Conservation (phyloP, 2,113 vertebrate species). For the Engraulis encrasicolus region DNA sequence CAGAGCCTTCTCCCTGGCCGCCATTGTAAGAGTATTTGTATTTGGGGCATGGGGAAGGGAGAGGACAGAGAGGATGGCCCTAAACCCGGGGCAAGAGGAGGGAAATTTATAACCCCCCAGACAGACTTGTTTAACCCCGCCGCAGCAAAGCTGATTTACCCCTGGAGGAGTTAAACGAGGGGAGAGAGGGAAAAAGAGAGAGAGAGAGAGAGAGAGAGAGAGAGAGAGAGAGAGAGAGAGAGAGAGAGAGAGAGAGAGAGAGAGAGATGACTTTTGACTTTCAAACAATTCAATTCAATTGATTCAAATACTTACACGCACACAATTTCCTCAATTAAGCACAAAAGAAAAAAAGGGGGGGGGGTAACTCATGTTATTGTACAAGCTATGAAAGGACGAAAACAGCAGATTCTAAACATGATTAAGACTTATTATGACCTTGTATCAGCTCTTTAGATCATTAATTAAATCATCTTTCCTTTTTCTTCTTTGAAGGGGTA, state of each 20-base stretch:
- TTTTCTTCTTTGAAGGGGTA: too few relatives aligned
- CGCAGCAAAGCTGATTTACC: conserved; percentile 30
- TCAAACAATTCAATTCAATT: too few relatives aligned
- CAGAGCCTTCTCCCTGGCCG: conserved; percentile 82
- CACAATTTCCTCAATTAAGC: too few relatives aligned
- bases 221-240: background rate
- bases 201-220: background rate
- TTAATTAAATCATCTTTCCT: too few relatives aligned
- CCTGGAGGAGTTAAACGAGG: conserved; percentile 38
- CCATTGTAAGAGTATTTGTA: conserved; percentile 79
- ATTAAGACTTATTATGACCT: too few relatives aligned
- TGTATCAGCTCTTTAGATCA: too few relatives aligned
- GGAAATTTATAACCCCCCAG: conserved; percentile 38
- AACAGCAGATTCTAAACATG: too few relatives aligned
- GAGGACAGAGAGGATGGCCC: conserved; percentile 9
- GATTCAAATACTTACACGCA: too few relatives aligned
- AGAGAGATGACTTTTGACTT: too few relatives aligned
- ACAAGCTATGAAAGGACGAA: too few relatives aligned
- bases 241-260: background rate
- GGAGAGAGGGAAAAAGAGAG: background rate
- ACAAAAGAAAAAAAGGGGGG: too few relatives aligned
- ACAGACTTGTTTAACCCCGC: conserved; percentile 36
- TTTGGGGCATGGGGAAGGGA: conserved; percentile 27
- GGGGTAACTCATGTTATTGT: too few relatives aligned
- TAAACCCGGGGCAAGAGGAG: conserved; percentile 28